Evolutionary conservation across 2,888 invertebrate genomes (phyloP).

Genomic region (Cephalotes varians): DNA sequence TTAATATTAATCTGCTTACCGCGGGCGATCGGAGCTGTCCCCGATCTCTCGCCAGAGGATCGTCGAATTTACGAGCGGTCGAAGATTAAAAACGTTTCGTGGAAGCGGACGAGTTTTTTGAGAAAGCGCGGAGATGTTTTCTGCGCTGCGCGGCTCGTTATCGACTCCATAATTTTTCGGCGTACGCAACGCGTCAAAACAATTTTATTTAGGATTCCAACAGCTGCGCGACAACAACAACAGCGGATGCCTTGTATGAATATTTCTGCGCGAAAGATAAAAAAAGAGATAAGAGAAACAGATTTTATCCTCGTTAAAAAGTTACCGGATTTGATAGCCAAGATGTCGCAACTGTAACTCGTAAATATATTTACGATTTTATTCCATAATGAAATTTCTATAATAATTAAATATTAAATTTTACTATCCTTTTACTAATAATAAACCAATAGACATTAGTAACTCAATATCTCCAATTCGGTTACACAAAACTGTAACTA

Average conservation of each 20-base stretch:
- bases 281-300: not conserved
- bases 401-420: too few relatives aligned
- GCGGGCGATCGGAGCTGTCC: constrained; percentile 1
- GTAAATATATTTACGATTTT: not conserved
- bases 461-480: too few relatives aligned
- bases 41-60: constrained; percentile 3
- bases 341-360: not conserved
- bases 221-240: not conserved
- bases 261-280: not conserved
- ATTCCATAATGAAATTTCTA: too few relatives aligned
- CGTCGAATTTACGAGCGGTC: constrained; percentile 47
- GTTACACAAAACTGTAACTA: too few relatives aligned
- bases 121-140: not conserved
- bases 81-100: constrained; percentile 48
- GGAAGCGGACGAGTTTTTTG: constrained; percentile 24
- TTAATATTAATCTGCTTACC: constrained; percentile 51
- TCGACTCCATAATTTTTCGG: constrained; percentile 3
- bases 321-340: not conserved
- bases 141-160: not conserved
- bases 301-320: not conserved
- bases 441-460: too few relatives aligned
- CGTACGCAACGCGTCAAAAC: constrained; percentile 9
- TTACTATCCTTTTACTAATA: too few relatives aligned
- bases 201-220: not conserved
- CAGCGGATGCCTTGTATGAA: not conserved